Base-by-base conservation (phyloP, 2,888 invertebrate genomes). In the Drosophila ustulata region DNA sequence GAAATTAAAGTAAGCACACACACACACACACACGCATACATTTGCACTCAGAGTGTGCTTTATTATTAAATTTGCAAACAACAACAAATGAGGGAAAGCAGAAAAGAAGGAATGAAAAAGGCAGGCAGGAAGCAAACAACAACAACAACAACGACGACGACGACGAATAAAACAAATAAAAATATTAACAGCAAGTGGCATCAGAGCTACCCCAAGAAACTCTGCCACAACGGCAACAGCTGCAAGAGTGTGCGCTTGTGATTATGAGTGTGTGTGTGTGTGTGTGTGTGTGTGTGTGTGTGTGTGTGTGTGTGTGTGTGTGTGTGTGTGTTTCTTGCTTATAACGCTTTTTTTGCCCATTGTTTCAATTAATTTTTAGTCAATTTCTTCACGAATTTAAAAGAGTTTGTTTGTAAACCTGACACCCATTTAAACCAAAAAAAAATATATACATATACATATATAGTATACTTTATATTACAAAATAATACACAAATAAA, bases 1-100 rank as follows among this genome's bases (percentile, higher is more conserved):
- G 66, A 66, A 82, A 80, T 78, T 78, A 66, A 80, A 82, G 55
- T 71, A 53, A 70, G 66, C 57, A 67, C 51, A 47, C 63, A 59
- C 66, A 55, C 62, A 50, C 37, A 18, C 50, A 61, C 51, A 18
- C 37, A 32, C 32, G 34, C 53, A 57, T 43, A 25, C 37, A 46
- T 26, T 39, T 32, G 13, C 53, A 61, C 52, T 47, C 43, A 13
- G 30, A 41, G 52, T 43, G 51, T 52, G 57, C 66, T 66, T 62
- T 63, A 75, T 71, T 71, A 71, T 75, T 71, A 66, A 74, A 75
- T 75, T 61, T 66, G 65, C 56, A 51, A 59, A 56, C 41, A 64
- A 55, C 23, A 52, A 37, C 37, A 58, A 50, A 23, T 41, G 4
- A 7, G 39, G 3, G 45, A 43, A 25, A 7, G 13, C 7, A 18